Base-by-base conservation (phyloP, 2,888 invertebrate genomes). In the Drosophila eohydei region DNA sequence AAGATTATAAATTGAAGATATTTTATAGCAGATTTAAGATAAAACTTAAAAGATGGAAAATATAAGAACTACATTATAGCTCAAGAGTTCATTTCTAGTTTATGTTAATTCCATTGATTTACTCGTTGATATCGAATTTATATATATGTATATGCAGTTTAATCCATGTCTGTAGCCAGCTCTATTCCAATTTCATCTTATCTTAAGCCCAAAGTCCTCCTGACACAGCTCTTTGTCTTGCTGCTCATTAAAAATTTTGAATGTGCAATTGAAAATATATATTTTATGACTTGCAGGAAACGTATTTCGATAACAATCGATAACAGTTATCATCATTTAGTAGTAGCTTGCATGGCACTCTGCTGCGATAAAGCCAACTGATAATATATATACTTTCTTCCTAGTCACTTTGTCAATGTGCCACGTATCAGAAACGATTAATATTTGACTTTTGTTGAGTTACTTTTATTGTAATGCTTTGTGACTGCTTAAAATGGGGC, bases 381-480 rank as follows among this genome's bases (percentile, higher is more conserved):
- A n/a, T 26, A 51, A 2, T 11, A 26, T 4, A 8, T 34, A 28
- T 16, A 44, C 44, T 57, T 44, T 36, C 38, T 72, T 46, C 34
- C 32, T 30, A 50, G 38, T 51, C 21, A 38, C 14, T 36, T 16
- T 34, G 21, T 41, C 16, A 41, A 4, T 41, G 40, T 11, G 26
- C 8, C 16, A 21, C 79, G 74, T 62, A 54, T 40, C 51, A 14
- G 32, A 51, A 40, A 34, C 36, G 62, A 59, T 73, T 56, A 51
- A 26, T 34, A 6, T 63, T 55, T 14, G 8, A 7, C 55, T 38
- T 41, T 48, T 51, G 14, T 43, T 43, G 26, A 8, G n/a, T 54
- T 67, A 78, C 58, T 40, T 67, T 40, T 36, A 60, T 64, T 52
- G 50, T 58, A 68, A 64, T 64, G 41, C 59, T 32, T 41, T 26